Percentiles rank a stretch among this genome's conserved stretches.
Evolutionary conservation across 2,888 invertebrate genomes (phyloP).

Genomic region (Orthosia cruda): DNA sequence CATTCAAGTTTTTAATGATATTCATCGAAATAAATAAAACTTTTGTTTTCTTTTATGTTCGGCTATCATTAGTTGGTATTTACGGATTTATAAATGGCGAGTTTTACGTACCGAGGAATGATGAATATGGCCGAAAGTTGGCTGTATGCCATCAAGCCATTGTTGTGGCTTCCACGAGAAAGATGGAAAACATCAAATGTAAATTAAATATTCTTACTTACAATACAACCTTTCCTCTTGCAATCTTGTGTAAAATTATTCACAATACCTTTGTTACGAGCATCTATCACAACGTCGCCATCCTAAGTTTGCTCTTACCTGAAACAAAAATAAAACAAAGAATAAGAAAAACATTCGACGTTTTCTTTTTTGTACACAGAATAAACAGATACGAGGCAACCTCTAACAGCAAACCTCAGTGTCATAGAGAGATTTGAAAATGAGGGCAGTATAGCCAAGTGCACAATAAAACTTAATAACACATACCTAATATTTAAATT

Average conservation of each 20-base stretch:
- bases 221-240: slow-evolving; percentile 12
- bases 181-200: slow-evolving; percentile 71
- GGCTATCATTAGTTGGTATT: slow-evolving; percentile 74
- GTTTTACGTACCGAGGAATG: slow-evolving; percentile 81
- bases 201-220: slow-evolving; percentile 66
- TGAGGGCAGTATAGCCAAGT: no score
- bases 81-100: slow-evolving; percentile 80
- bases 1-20: slow-evolving; percentile 61
- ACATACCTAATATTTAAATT: no score
- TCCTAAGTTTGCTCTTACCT: slow-evolving; percentile 75
- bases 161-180: slow-evolving; percentile 80
- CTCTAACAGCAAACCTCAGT: no score
- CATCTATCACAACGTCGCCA: neutral
- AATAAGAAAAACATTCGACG: slow-evolving; percentile 19
- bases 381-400: no score
- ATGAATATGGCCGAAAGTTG: slow-evolving; percentile 84
- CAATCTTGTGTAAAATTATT: slow-evolving; percentile 4
- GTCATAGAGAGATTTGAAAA: no score
- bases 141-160: slow-evolving; percentile 82
- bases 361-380: slow-evolving; percentile 1
- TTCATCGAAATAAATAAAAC: slow-evolving; percentile 61
- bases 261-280: slow-evolving; percentile 31
- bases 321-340: slow-evolving; percentile 75
- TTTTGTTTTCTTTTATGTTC: slow-evolving; percentile 71
- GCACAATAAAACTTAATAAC: no score